These are phyloP conservation scores for Lasius platythorax DNA, from an alignment of 2,888 invertebrate species.

Conservation along the genomic window DNA sequence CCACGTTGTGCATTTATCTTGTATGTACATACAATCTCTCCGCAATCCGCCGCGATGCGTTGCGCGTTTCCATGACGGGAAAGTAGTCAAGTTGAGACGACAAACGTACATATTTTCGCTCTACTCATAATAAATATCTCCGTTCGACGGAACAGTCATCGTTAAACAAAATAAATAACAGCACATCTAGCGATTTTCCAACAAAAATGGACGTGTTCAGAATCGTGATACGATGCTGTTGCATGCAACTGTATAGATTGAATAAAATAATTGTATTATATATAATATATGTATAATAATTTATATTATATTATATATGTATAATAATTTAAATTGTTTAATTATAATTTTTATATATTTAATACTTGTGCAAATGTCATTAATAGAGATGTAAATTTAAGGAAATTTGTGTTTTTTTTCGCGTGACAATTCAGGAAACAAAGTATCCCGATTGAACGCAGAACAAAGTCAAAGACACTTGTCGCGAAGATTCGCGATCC, in stretches of 20 bases:
- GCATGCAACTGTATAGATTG: not conserved
- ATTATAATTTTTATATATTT: not conserved
- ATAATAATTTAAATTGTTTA: not conserved
- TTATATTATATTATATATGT: not conserved
- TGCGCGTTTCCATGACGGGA: conserved; percentile 61
- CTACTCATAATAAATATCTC: conserved; percentile 24
- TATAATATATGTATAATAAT: not conserved
- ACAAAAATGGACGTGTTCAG: conserved; percentile 1
- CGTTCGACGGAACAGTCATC: not conserved
- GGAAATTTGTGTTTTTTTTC: not conserved
- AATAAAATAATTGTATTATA: not conserved
- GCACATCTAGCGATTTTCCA: conserved; percentile 4
- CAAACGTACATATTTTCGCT: conserved; percentile 24
- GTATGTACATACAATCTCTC: not conserved
- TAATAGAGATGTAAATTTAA: not conserved
- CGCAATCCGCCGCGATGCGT: not conserved
- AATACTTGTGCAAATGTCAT: not conserved
- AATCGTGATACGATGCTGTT: not conserved
- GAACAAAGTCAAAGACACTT: not conserved
- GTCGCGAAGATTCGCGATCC: conserved; percentile 25
- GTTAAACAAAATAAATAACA: not conserved
- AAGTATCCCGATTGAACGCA: not conserved
- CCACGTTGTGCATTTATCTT: conserved; percentile 12
- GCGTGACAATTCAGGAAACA: not conserved
- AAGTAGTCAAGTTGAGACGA: conserved; percentile 59